Percentiles rank a stretch among this genome's conserved stretches.
Evolutionary conservation across 1,140 invertebrate species (phyloP).

Genomic region (Drosophila takahashii): DNA sequence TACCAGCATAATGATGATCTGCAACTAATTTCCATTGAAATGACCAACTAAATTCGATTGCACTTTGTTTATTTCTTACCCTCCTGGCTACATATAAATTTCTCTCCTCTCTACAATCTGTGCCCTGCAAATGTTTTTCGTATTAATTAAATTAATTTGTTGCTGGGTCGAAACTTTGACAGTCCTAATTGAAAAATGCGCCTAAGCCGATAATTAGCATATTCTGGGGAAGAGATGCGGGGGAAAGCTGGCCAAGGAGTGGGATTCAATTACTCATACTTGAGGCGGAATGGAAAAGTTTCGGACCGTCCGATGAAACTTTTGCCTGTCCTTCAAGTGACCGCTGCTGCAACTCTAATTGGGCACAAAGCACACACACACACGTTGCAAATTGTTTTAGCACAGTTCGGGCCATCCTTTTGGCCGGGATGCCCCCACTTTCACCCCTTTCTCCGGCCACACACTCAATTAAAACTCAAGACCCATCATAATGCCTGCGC

Average conservation of each 20-base stretch:
- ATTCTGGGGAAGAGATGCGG: conserved; percentile 17
- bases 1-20: too few species aligned
- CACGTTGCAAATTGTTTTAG: conserved; percentile 79
- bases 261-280: conserved; percentile 82
- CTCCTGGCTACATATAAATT: background rate
- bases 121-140: conserved; percentile 53
- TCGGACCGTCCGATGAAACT: conserved; percentile 51
- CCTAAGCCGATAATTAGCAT: conserved; percentile 81
- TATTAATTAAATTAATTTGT: conserved; percentile 72
- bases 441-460: conserved; percentile 29
- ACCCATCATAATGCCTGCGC: conserved; percentile 77
- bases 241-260: conserved; percentile 4
- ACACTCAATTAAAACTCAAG: conserved; percentile 84
- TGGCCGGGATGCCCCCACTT: conserved; percentile 7
- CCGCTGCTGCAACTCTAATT: conserved; percentile 77
- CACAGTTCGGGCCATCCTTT: conserved; percentile 64
- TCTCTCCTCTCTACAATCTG: background rate
- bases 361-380: conserved; percentile 53
- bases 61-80: too few species aligned
- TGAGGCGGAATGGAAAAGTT: conserved; percentile 76
- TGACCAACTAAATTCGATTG: too few species aligned
- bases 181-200: conserved; percentile 77
- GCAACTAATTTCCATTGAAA: too few species aligned
- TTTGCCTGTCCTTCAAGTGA: conserved; percentile 73
- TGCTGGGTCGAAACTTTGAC: conserved; percentile 44